Evolutionary conservation across 2,888 invertebrate genomes (phyloP).

Genomic region (Lagria hirta): DNA sequence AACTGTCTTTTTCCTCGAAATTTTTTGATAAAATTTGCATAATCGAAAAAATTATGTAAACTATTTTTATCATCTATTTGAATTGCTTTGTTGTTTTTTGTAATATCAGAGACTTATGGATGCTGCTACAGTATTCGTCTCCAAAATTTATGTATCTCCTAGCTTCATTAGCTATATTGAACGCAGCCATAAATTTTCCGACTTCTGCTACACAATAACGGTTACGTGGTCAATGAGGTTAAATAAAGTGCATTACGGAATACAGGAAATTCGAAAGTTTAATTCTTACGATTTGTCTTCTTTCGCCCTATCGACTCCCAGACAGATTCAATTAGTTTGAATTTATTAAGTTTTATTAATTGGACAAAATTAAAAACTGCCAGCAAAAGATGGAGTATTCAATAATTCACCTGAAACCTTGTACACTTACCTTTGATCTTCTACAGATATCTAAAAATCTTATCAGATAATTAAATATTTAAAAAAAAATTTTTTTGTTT

Average conservation of each 20-base stretch:
- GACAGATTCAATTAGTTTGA: conserved; percentile 37
- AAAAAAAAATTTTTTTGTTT: too few relatives aligned
- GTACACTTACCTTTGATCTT: too few relatives aligned
- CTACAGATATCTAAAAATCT: too few relatives aligned
- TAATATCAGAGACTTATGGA: conserved; percentile 39
- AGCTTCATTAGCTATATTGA: conserved; percentile 55
- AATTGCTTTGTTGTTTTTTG: conserved; percentile 35
- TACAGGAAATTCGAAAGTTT: conserved; percentile 49
- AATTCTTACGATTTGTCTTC: conserved; percentile 49
- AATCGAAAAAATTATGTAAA: conserved; percentile 32
- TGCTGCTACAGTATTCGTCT: conserved; percentile 35
- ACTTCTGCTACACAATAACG: conserved; percentile 50
- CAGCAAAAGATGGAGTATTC: too few relatives aligned
- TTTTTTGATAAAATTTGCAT: conserved; percentile 25
- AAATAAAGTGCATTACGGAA: conserved; percentile 50
- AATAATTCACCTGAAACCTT: too few relatives aligned
- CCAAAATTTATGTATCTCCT: conserved; percentile 48
- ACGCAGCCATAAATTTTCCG: conserved; percentile 50
- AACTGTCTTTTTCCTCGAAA: conserved; percentile 29
- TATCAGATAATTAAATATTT: too few relatives aligned
- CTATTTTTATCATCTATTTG: conserved; percentile 30
- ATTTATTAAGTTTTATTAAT: conserved; percentile 40
- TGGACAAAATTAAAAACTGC: too few relatives aligned
- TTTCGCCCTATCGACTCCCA: conserved; percentile 40
- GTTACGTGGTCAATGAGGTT: conserved; percentile 51